Conservation (phyloP, 2,888 invertebrate genomes). For the Galeruca laticollis region DNA sequence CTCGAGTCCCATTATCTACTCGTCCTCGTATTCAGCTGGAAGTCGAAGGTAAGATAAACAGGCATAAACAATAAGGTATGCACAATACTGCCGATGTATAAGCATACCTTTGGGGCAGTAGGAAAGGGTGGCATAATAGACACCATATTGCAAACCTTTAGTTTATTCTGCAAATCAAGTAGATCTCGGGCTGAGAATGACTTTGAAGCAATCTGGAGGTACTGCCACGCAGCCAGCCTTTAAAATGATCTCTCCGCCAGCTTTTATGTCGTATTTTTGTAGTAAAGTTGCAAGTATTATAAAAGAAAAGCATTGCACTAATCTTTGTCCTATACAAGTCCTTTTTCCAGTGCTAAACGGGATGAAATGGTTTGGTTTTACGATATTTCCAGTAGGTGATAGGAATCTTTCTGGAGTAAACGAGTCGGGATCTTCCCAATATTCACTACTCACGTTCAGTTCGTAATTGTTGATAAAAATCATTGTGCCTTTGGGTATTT, state of each 20-base stretch:
- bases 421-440: slow-evolving; percentile 79
- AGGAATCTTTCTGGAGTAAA: slow-evolving; percentile 85
- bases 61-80: slow-evolving; percentile 36
- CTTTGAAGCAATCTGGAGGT: slow-evolving; percentile 78
- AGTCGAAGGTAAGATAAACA: slow-evolving; percentile 39
- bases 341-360: slow-evolving; percentile 89
- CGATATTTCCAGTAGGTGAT: slow-evolving; percentile 63
- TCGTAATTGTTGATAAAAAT: slow-evolving; percentile 88
- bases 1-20: slow-evolving; percentile 28
- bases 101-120: slow-evolving; percentile 30
- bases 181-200: slow-evolving; percentile 71
- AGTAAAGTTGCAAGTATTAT: slow-evolving; percentile 79
- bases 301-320: slow-evolving; percentile 83
- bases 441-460: slow-evolving; percentile 78
- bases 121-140: slow-evolving; percentile 25
- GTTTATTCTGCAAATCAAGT: slow-evolving; percentile 10
- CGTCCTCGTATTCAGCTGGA: slow-evolving; percentile 45
- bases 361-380: slow-evolving; percentile 78
- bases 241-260: slow-evolving; percentile 71
- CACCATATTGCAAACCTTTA: slow-evolving; percentile 23
- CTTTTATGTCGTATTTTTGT: slow-evolving; percentile 77
- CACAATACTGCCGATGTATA: slow-evolving; percentile 32
- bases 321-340: slow-evolving; percentile 87
- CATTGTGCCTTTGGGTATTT: slow-evolving; percentile 81
- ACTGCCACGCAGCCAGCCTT: slow-evolving; percentile 80